Base-by-base conservation (phyloP, 2,888 invertebrate species). In the Drosophila ustulata region DNA sequence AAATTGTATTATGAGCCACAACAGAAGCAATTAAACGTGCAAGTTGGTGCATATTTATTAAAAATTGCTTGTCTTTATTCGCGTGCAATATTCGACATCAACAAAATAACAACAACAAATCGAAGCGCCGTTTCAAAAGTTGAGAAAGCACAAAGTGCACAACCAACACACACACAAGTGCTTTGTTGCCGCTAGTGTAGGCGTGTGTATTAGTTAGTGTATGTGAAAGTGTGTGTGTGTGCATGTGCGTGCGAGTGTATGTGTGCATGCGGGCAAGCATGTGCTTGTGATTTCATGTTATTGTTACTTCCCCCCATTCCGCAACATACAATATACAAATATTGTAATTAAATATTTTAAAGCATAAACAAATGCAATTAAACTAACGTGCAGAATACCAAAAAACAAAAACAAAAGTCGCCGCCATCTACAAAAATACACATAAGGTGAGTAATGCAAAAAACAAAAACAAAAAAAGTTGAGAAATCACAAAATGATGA, bases 281-380 rank as follows among this genome's bases (percentile, higher is more conserved):
- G 84, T 78, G 82, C 66, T 83, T 73, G 75, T 82, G 75, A 83
- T 72, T 81, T 75, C 45, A 66, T 75, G 66, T 86, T 83, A 57
- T 80, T 78, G 55, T 72, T 72, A 57, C 56, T 70, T 68, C 49
- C 45, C 41, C 55, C 47, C 64, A 77, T 78, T 81, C 81, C 79
- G 55, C 68, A 59, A 64, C 59, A 52, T 50, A 59, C 58, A 52
- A 52, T 50, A 51, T 55, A 46, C 25, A 53, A 39, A 41, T 23
- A 68, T 59, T 13, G 34, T 70, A 55, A 46, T 52, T 32, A 45
- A 61, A 71, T 66, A 71, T 59, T 58, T 70, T 11, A n/a, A 23
- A 61, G 32, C 52, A 61, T 46, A 63, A 77, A 68, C 53, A 63
- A 61, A 66, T 64, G 32, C 41, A 66, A 69, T 64, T 62, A 50